Conservation (phyloP, 1,140 invertebrate species). For the Drosophila setifemur region DNA sequence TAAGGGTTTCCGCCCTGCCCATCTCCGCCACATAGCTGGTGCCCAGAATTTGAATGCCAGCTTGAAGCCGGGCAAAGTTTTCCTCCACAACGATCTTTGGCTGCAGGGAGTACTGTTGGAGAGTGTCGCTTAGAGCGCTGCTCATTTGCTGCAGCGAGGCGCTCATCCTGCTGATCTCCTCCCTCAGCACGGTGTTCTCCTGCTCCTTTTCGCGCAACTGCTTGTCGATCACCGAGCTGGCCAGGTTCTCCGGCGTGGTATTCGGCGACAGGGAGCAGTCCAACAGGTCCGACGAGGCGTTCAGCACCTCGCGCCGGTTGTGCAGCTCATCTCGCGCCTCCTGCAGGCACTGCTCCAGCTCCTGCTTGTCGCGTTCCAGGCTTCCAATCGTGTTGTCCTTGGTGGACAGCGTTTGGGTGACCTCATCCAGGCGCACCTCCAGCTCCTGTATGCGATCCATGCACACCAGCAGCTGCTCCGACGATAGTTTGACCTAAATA, state of each 20-base stretch:
- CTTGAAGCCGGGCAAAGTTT: background rate
- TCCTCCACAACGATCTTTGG: background rate
- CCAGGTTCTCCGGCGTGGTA: conserved; percentile 68
- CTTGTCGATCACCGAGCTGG: conserved; percentile 65
- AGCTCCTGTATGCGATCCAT: conserved; percentile 46
- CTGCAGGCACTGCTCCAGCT: conserved; percentile 61
- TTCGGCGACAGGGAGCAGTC: conserved; percentile 50
- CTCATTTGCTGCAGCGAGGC: background rate
- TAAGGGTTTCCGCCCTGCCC: background rate
- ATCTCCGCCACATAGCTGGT: background rate
- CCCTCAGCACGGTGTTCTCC: conserved; percentile 57
- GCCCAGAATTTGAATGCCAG: background rate
- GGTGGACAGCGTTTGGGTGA: background rate
- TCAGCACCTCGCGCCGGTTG: conserved; percentile 45
- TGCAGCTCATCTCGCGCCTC: conserved; percentile 55
- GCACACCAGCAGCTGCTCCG: conserved; percentile 38
- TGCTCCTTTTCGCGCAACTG: conserved; percentile 73
- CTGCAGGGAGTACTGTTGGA: background rate
- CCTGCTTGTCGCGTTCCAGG: conserved; percentile 52
- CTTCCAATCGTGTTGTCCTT: conserved; percentile 25
- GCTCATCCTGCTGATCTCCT: conserved; percentile 11
- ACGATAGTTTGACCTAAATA: conserved; percentile 34
- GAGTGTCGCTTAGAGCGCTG: background rate
- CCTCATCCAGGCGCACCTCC: conserved; percentile 32
- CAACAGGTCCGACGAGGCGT: conserved; percentile 58